Base-by-base conservation (phyloP, 2,797 vertebrate genomes). In the Smutsia gigantea region DNA sequence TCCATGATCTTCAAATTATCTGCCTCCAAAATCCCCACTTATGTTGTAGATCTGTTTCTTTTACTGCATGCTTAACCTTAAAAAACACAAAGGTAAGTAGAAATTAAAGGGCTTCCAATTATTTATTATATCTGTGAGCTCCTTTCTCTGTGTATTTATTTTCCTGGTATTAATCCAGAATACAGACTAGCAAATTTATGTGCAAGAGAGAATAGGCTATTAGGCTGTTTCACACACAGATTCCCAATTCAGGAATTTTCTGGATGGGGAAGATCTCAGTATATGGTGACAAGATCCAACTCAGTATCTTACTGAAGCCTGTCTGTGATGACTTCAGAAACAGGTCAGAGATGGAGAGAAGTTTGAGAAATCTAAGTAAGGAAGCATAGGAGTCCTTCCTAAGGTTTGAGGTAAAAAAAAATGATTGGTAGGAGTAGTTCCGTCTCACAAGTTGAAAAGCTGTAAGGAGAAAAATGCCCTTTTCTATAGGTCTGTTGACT, bases 341-440 rank as follows among this genome's bases (percentile, higher is more conserved):
- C 1, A 93, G 89, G 72, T 23, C 42, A 13, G 15, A 77, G 42
- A n/a, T 2, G 29, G 75, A 59, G 14, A 8, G 39, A 61, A 21
- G 15, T 46, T 37, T 88, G 66, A 85, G 78, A 61, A 93, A 55
- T 55, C 49, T 31, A n/a, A 53, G 69, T 31, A 37, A 46, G 69
- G 66, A 85, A 74, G 31, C 42, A 18, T 4, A 34, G 42, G 63
- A 85, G 42, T 55, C 12, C 0, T 82, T 86, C 51, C 37, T 92
- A n/a, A 82, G 55, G 2, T 75, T 55, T 27, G 68, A 91, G 59
- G 39, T 95, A 31, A 95, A 39, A 31, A 95, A 39, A 94, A 74
- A 81, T 61, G 78, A 53, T n/a, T 29, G 23, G 10, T 59, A 79
- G 57, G 39, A 74, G 14, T 15, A 29, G 34, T 51, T 83, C 59